Evolutionary conservation across 2,113 vertebrate genomes (phyloP).

Genomic region (Ariopsis seemanni): DNA sequence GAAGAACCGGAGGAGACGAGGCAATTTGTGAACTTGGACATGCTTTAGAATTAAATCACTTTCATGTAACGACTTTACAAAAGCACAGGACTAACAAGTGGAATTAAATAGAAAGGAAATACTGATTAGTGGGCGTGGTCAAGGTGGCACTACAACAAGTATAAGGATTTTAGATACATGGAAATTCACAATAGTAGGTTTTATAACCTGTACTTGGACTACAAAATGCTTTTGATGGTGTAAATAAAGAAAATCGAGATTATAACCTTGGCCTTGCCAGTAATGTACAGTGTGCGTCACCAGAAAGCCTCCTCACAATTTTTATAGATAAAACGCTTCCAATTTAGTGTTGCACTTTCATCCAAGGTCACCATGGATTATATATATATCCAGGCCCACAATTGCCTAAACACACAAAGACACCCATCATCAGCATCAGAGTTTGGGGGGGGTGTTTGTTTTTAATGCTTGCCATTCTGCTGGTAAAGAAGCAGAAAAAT

Average conservation of each 20-base stretch:
- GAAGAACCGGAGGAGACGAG: not conserved
- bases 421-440: not conserved
- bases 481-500: not conserved
- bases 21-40: not conserved
- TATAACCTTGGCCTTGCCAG: not conserved
- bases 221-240: not conserved
- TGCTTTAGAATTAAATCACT: no score
- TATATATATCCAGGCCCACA: no score
- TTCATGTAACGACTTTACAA: not conserved
- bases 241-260: not conserved
- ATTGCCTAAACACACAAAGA: no score
- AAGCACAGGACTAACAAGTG: no score
- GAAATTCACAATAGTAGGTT: not conserved
- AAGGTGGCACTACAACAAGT: not conserved
- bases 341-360: not conserved
- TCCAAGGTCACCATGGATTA: not conserved
- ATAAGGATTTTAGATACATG: not conserved
- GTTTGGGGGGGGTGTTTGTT: not conserved
- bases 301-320: not conserved
- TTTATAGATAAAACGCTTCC: not conserved
- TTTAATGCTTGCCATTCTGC: not conserved
- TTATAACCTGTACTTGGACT: not conserved
- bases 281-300: not conserved
- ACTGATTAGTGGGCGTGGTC: not conserved
- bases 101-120: no score